Evolutionary conservation across 2,797 vertebrate genomes (phyloP).

Genomic region (Premnoplex brunnescens): DNA sequence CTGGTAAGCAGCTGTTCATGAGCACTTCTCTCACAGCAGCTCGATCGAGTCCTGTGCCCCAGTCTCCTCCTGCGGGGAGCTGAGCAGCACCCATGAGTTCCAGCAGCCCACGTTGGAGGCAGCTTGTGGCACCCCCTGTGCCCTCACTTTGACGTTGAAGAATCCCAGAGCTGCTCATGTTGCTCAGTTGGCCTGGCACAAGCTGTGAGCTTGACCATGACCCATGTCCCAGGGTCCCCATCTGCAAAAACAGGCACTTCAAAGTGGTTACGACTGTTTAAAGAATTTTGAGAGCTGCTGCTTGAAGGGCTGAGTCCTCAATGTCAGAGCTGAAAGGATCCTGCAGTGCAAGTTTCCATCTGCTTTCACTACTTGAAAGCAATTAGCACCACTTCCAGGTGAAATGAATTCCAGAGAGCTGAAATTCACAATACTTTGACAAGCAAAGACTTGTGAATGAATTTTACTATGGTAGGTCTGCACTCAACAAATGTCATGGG

Average conservation of each 20-base stretch:
- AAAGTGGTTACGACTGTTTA: too few relatives aligned
- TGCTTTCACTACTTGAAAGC: background rate
- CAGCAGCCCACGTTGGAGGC: background rate
- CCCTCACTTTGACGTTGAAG: rapidly evolving
- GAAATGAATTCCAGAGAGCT: background rate
- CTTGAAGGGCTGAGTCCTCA: background rate
- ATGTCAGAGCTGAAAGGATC: background rate
- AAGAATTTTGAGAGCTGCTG: background rate
- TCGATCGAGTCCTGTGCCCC: rapidly evolving
- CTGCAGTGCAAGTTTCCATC: background rate
- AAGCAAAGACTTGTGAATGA: background rate
- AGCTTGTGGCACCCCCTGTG: background rate
- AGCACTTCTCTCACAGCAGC: background rate
- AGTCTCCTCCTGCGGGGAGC: too few relatives aligned
- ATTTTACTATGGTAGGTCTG: background rate
- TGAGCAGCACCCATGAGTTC: rapidly evolving
- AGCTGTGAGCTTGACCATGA: background rate
- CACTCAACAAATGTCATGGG: rapidly evolving
- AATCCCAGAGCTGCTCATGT: background rate
- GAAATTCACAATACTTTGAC: background rate
- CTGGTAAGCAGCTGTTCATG: rapidly evolving
- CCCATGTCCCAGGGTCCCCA: rapidly evolving
- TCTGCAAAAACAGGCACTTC: background rate
- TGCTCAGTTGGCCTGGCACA: background rate
- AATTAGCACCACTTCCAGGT: background rate